Evolutionary conservation across 2,888 invertebrate genomes (phyloP), one percentile per base, ranked within the genome.

Genomic region (Empis livida): DNA sequence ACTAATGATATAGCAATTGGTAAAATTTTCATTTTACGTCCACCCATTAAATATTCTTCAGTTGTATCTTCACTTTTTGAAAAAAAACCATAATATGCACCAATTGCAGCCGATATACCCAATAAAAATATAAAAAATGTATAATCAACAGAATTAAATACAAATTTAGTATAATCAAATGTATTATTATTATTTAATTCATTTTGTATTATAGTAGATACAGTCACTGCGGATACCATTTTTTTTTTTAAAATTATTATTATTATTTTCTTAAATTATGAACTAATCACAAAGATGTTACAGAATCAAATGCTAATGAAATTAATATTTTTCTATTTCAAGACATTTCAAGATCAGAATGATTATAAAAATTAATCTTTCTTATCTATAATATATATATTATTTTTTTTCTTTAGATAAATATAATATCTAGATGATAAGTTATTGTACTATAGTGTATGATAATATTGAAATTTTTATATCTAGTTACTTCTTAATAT

Each of bases 1-100:
- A 80, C 68, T n/a, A 81, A 62, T 0, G 79, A 79, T 59, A 80
- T 73, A 13, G 79, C 73, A 46, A 80, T 76, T 1, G 80, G 80
- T 52, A 79, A 67, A 1, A 73, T 70, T 49, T 72, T 68, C 71
- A 79, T 73, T 49, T 68, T 69, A 49, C 72, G 71, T 43, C 74
- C 73, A 3, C 77, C 79, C 56, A 75, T 69, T 37, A 80, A 65
- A 59, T 78, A 78, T 50, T 73, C 73, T 37, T 76, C 73, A 1
- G 69, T 68, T 1, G 73, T 73, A 50, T 73, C 74, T 44, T 70
- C 64, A 32, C 65, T 58, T 54, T 70, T 72, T 40, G 74, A 70
- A 55, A 70, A 73, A 56, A 69, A 73, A 27, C 72, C 73, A 57
- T 76, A 74, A 59, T 76, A 78, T 11, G 78, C 59, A 30, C 79